Evolutionary conservation across 37 sponge, comb jelly and placozoan genomes (phyloP).

Genomic region (Haliclona indistincta): DNA sequence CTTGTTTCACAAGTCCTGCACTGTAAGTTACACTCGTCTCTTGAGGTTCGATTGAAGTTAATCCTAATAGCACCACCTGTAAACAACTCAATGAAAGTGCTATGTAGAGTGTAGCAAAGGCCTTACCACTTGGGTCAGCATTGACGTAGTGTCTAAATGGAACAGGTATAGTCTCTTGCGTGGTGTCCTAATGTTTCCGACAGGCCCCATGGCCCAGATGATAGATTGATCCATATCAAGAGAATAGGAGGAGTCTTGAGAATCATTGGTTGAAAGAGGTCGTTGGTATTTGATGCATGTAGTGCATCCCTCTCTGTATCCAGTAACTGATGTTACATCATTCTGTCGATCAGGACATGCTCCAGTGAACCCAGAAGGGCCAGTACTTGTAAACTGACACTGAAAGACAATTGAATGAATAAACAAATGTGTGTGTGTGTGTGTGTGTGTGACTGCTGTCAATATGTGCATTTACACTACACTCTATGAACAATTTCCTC

Average conservation of each 20-base stretch:
- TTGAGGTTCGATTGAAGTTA: slow-evolving; percentile 2
- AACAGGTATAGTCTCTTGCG: neutral
- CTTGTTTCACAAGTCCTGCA: neutral
- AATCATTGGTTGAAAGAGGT: no score
- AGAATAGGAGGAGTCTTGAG: neutral
- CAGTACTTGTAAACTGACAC: no score
- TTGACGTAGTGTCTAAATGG: slow-evolving; percentile 10
- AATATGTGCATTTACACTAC: no score
- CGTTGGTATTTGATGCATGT: no score
- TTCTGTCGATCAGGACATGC: no score
- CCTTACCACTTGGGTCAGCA: slow-evolving; percentile 1
- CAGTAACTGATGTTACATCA: no score
- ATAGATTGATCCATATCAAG: neutral
- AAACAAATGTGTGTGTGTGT: no score
- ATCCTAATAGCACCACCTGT: neutral
- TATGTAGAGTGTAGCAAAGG: neutral
- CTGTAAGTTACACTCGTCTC: neutral
- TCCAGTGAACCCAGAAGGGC: no score
- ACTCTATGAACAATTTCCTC: no score
- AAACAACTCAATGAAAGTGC: neutral
- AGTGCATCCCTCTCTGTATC: no score
- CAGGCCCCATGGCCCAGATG: slow-evolving; percentile 30
- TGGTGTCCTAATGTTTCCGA: neutral
- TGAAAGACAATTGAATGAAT: no score
- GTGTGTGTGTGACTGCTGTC: no score